A percentile compares a stretch with the other conserved stretches of the same genome.
Conservation (phyloP, 2,888 invertebrate species). For the Cerastis leucographa region DNA sequence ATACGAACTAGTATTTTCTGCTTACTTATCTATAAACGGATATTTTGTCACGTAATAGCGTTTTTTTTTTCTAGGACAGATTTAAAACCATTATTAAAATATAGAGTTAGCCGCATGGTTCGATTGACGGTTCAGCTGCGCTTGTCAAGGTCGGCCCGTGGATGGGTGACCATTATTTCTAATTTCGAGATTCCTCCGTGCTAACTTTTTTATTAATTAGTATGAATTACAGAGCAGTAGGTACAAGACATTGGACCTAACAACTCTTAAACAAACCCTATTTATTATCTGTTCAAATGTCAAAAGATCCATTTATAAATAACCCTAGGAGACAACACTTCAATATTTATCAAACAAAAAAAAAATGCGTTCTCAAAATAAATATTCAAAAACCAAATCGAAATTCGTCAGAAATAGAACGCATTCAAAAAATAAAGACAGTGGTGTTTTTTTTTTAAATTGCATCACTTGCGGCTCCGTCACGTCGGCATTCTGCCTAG, state of each 20-base stretch:
- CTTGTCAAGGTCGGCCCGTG: too few relatives aligned
- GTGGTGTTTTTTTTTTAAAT: constrained; percentile 35
- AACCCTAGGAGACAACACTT: too few relatives aligned
- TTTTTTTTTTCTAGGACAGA: neutral
- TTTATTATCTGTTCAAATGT: too few relatives aligned
- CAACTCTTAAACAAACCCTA: too few relatives aligned
- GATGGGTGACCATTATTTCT: too few relatives aligned
- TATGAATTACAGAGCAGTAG: too few relatives aligned
- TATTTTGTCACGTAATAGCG: constrained; percentile 6
- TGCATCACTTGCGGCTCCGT: constrained; percentile 38
- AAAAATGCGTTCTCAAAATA: neutral
- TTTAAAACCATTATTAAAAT: neutral
- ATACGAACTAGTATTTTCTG: constrained; percentile 11
- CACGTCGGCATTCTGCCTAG: constrained; percentile 58
- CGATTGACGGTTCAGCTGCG: too few relatives aligned
- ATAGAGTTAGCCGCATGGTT: neutral
- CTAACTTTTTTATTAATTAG: too few relatives aligned
- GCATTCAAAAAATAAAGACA: constrained; percentile 7
- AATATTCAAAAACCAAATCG: constrained; percentile 9
- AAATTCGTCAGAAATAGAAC: constrained; percentile 17
- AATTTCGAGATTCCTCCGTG: too few relatives aligned
- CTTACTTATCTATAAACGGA: neutral
- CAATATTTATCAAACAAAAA: too few relatives aligned
- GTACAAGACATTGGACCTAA: too few relatives aligned
- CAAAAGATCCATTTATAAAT: too few relatives aligned